phyloP scores from a whole-genome alignment of 1,140 invertebrate genomes.

The Battus philenor region DNA sequence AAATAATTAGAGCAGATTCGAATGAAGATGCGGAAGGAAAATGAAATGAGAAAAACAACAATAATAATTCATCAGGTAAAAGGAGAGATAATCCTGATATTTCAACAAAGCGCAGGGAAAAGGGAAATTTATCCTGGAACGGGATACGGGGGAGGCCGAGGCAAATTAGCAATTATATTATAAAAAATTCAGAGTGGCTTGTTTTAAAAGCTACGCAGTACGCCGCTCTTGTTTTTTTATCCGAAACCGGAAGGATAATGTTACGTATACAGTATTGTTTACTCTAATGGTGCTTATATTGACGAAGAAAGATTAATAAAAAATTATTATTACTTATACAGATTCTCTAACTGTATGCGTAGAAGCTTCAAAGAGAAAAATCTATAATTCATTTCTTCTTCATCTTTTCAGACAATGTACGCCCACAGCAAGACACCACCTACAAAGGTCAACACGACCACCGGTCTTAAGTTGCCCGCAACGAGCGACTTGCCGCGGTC shows the following conservation, averaged over 20 bases:
- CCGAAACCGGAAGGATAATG: constrained; percentile 11
- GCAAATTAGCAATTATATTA: constrained; percentile 67
- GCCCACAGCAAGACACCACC: too few species aligned
- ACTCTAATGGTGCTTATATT: neutral
- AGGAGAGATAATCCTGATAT: constrained; percentile 55
- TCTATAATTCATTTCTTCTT: too few species aligned
- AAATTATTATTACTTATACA: too few species aligned
- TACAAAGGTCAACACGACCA: too few species aligned
- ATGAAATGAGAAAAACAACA: constrained; percentile 40
- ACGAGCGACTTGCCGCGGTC: too few species aligned
- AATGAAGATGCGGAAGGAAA: constrained; percentile 42
- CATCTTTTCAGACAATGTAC: too few species aligned
- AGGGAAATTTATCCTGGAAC: constrained; percentile 32
- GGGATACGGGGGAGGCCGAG: constrained; percentile 35
- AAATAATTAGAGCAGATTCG: constrained; percentile 67
- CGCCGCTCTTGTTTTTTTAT: constrained; percentile 36
- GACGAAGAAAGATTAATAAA: too few species aligned
- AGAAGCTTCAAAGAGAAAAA: too few species aligned
- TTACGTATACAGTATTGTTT: constrained; percentile 2
- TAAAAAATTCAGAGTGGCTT: constrained; percentile 44
- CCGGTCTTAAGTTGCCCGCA: too few species aligned
- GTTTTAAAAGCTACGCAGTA: constrained; percentile 40
- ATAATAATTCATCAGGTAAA: constrained; percentile 66
- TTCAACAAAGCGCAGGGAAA: constrained; percentile 49
- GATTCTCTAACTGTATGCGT: too few species aligned